These are phyloP conservation scores for Rhadina sibilatrix DNA, from an alignment of 2,113 vertebrate genomes.

Conservation along the genomic window DNA sequence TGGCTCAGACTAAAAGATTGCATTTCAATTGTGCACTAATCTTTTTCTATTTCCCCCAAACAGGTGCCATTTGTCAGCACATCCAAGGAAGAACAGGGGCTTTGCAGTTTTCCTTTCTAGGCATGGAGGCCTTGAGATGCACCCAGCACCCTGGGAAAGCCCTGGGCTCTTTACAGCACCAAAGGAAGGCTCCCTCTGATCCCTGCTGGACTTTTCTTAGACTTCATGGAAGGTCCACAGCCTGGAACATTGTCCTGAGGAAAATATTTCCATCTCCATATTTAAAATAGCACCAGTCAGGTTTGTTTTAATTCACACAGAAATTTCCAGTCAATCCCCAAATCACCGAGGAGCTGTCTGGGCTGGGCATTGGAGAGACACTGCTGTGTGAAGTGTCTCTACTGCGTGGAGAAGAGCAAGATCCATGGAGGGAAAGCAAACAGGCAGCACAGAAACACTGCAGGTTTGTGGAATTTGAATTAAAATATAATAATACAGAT, in stretches of 20 bases:
- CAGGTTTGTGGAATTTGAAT: neutral
- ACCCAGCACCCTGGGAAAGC: neutral
- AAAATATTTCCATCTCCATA: neutral
- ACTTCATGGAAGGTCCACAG: neutral
- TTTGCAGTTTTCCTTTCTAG: neutral
- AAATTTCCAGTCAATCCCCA: neutral
- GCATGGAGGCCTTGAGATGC: neutral
- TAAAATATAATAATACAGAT: neutral
- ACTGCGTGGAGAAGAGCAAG: neutral
- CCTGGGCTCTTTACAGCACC: neutral
- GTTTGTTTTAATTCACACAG: neutral
- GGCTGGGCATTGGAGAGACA: rapidly evolving
- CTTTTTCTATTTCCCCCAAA: neutral
- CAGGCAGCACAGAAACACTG: neutral
- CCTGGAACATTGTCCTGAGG: neutral
- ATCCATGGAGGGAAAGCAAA: neutral
- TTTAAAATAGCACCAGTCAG: neutral
- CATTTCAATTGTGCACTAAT: neutral
- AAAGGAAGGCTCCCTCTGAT: neutral
- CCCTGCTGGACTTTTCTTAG: neutral
- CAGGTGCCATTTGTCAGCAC: neutral
- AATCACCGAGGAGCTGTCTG: neutral
- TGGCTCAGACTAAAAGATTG: neutral
- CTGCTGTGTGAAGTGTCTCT: neutral
- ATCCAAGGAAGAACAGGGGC: neutral